phyloP scores from a whole-genome alignment of 2,888 invertebrate genomes.

The Busseola fusca region DNA sequence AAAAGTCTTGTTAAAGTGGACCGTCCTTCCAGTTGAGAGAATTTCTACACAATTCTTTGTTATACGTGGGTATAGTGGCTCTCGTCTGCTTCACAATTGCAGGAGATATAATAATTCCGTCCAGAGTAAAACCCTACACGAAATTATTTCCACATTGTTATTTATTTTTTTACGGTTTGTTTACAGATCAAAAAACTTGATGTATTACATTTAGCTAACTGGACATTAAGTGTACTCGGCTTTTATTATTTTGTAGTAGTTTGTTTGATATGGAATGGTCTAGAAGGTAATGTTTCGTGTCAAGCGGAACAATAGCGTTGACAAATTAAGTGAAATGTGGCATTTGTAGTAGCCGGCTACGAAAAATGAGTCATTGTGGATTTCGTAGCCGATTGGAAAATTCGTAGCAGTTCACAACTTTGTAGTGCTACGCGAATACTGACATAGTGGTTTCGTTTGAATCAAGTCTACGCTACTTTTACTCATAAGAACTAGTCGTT shows the following conservation, averaged over 20 bases:
- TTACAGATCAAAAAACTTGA: constrained; percentile 50
- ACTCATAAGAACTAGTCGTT: neutral
- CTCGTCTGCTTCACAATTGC: constrained; percentile 59
- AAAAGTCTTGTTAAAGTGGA: constrained; percentile 63
- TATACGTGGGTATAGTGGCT: constrained; percentile 57
- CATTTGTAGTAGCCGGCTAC: constrained; percentile 23
- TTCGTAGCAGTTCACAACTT: constrained; percentile 52
- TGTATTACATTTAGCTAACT: constrained; percentile 42
- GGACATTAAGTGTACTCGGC: constrained; percentile 34
- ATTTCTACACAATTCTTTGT: constrained; percentile 61
- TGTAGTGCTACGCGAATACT: constrained; percentile 20
- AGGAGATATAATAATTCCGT: constrained; percentile 56
- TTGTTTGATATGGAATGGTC: constrained; percentile 27
- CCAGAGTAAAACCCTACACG: constrained; percentile 43
- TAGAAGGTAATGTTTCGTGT: constrained; percentile 37
- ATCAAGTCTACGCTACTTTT: constrained; percentile 14
- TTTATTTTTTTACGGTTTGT: constrained; percentile 12
- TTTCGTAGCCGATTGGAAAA: constrained; percentile 34
- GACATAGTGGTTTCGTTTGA: neutral
- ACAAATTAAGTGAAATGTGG: constrained; percentile 35
- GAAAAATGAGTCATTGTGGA: constrained; percentile 25
- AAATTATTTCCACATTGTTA: constrained; percentile 54
- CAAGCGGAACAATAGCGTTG: constrained; percentile 15
- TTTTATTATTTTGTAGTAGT: constrained; percentile 31
- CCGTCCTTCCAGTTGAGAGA: constrained; percentile 58